These are phyloP conservation scores for Drosophila arawakana DNA, from an alignment of 1,140 invertebrate species.

Conservation along the genomic window DNA sequence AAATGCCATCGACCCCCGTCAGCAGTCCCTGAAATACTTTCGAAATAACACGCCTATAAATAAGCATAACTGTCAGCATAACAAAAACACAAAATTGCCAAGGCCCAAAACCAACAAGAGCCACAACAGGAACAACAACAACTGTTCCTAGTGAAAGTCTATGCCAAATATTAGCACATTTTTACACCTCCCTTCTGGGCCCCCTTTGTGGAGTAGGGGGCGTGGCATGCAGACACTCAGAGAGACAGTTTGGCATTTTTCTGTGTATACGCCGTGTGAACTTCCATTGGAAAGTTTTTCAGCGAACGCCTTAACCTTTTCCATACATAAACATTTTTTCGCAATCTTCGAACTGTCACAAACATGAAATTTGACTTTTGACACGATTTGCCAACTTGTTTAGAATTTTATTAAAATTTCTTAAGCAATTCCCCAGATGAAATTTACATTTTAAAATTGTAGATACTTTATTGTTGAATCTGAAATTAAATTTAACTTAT, in stretches of 20 bases:
- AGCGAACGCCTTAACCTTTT: constrained; percentile 47
- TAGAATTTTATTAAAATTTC: constrained; percentile 36
- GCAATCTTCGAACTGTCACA: constrained; percentile 71
- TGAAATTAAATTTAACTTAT: not conserved
- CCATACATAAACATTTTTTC: constrained; percentile 56
- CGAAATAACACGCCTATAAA: constrained; percentile 63
- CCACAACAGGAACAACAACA: constrained; percentile 4
- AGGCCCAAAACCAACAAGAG: constrained; percentile 16
- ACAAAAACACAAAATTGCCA: constrained; percentile 47
- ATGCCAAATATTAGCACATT: constrained; percentile 48
- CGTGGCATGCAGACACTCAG: constrained; percentile 22
- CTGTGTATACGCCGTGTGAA: constrained; percentile 35
- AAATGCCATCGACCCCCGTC: constrained; percentile 38
- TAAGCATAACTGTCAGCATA: constrained; percentile 78
- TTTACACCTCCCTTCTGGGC: constrained; percentile 22
- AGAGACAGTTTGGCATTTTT: constrained; percentile 50
- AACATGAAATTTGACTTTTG: constrained; percentile 63
- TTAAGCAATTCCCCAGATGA: not conserved
- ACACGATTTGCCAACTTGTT: constrained; percentile 31
- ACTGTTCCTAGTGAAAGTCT: constrained; percentile 49
- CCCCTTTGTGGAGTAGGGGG: not conserved
- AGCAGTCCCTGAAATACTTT: constrained; percentile 40
- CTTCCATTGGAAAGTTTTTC: constrained; percentile 41
- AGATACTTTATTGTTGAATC: constrained; percentile 11
- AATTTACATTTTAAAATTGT: constrained; percentile 8